phyloP scores from a whole-genome alignment of 2,113 vertebrate genomes.

The Origma solitaria region DNA sequence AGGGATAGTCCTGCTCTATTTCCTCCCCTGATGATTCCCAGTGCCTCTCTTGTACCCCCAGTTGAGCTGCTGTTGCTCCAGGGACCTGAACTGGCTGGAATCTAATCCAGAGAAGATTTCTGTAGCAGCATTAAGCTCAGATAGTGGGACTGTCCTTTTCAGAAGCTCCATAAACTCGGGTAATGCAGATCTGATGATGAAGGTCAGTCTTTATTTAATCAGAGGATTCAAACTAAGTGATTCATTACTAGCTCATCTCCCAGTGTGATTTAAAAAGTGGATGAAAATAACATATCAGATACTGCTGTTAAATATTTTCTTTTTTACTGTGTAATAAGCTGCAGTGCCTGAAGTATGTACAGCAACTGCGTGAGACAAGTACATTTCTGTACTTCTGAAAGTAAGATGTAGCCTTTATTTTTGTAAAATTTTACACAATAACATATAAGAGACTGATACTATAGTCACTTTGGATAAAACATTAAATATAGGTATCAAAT shows the following conservation, averaged over 20 bases:
- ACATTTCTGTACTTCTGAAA: background rate
- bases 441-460: background rate
- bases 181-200: background rate
- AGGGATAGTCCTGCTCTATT: background rate
- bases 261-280: background rate
- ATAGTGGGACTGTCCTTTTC: background rate
- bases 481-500: background rate
- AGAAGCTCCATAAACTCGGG: background rate
- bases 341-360: background rate
- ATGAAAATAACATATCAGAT: background rate
- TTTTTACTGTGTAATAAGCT: background rate
- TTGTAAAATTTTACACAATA: background rate
- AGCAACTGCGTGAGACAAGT: background rate
- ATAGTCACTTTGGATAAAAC: background rate
- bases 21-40: background rate
- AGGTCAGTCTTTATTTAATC: background rate
- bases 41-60: background rate
- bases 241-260: background rate
- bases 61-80: background rate
- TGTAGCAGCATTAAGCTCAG: background rate
- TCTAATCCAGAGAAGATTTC: background rate
- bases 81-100: background rate
- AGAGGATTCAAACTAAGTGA: background rate
- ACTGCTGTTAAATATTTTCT: background rate
- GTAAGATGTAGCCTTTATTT: background rate